phyloP scores from a whole-genome alignment of 2,113 vertebrate species.

The Bucco capensis region DNA sequence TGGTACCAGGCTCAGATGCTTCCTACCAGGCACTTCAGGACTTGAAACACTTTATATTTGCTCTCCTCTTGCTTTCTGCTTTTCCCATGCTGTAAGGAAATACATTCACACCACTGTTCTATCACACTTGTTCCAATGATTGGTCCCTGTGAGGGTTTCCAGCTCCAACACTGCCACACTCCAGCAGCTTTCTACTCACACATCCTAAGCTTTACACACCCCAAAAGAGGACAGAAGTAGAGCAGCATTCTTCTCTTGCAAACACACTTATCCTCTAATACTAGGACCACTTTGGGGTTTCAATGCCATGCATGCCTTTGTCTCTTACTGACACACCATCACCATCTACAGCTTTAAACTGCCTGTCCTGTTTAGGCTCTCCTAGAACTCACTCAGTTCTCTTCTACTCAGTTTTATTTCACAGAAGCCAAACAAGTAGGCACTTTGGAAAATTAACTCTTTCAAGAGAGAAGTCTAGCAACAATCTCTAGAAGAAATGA shows the following conservation, averaged over 20 bases:
- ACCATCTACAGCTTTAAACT: background rate
- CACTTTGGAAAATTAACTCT: background rate
- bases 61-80: slow-evolving; percentile 9
- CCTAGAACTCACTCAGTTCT: background rate
- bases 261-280: background rate
- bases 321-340: background rate
- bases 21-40: slow-evolving; percentile 1
- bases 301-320: fast-evolving
- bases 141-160: background rate
- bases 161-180: background rate
- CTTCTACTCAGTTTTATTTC: background rate
- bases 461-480: background rate
- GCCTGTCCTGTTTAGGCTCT: background rate
- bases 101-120: background rate
- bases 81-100: background rate
- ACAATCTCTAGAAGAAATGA: background rate
- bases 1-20: background rate
- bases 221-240: background rate
- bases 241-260: background rate
- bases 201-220: background rate
- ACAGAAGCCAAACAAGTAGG: background rate
- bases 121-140: background rate
- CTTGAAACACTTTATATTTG: background rate
- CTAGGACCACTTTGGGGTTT: background rate
- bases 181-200: background rate